phyloP scores from a whole-genome alignment of 1,140 invertebrate species.

The Camponotus floridanus region DNA sequence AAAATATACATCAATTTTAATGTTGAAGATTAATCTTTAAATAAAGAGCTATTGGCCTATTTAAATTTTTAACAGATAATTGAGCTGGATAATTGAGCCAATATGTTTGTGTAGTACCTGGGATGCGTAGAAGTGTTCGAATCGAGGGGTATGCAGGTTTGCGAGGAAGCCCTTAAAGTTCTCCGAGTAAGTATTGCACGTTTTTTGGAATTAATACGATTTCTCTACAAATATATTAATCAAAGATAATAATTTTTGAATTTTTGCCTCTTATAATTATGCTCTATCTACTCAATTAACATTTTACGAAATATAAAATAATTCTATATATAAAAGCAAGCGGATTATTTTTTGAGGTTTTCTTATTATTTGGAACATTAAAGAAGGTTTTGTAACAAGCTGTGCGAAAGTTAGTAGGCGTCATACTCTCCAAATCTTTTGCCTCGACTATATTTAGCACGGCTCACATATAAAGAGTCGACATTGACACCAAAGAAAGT shows the following conservation, averaged over 20 bases:
- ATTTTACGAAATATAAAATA: background rate
- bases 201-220: slow-evolving; percentile 6
- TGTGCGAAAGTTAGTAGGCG: slow-evolving; percentile 3
- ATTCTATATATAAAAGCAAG: background rate
- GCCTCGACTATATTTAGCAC: slow-evolving; percentile 48
- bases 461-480: slow-evolving; percentile 29
- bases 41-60: background rate
- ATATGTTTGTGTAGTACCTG: slow-evolving; percentile 91
- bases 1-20: background rate
- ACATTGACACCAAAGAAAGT: slow-evolving; percentile 48
- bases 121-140: slow-evolving; percentile 99
- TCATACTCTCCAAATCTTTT: slow-evolving; percentile 36
- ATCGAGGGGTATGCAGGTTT: slow-evolving; percentile 99
- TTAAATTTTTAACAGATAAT: slow-evolving; percentile 4
- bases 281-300: background rate
- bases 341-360: background rate
- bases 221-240: background rate
- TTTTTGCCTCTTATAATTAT: background rate
- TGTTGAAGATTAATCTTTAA: slow-evolving; percentile 12
- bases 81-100: slow-evolving; percentile 25
- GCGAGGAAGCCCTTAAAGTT: slow-evolving; percentile 99
- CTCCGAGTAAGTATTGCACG: slow-evolving; percentile 90
- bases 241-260: background rate
- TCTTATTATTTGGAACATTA: background rate
- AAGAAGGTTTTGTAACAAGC: slow-evolving; percentile 13